Base-by-base conservation (phyloP, 2,888 invertebrate species). In the Drosophila ochracea region DNA sequence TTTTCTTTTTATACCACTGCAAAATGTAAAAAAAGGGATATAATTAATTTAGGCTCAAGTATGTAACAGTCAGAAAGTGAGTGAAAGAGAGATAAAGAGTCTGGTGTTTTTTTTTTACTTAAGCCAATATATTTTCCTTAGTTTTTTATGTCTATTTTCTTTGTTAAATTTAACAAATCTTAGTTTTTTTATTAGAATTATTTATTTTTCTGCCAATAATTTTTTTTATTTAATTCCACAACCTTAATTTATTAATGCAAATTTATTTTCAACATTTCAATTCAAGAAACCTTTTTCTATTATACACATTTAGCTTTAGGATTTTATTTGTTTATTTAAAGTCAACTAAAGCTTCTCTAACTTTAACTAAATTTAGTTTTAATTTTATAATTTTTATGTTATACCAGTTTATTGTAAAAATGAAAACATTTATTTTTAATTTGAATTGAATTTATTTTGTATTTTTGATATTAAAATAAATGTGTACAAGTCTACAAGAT, bases 1-100 rank as follows among this genome's bases (percentile, higher is more conserved):
- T 68, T 68, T 68, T 49, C 25, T 53, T 57, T 37, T 25, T 37
- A n/a, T 49, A 67, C 63, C 13, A 13, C 58, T 63, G 25, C 25
- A 2, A 47, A 47, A 16, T 47, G 2, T 16, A 47, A 16, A 9
- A 25, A 21, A 47, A 16, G 16, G 47, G 47, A 16, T 25, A 16
- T 16, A 2, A 16, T 16, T 47, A 9, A 25, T 25, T 25, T 9
- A 2, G 25, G 16, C 25, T 16, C 16, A 16, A 25, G 25, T 25
- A 47, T 25, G 25, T 47, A 16, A 47, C 47, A 25, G 9, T 47
- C 47, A 4, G 16, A 47, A 47, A 16, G 9, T 25, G 16, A 25
- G 4, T 16, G 9, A 21, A 10, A 21, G 2, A n/a, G 41, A 21
- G n/a, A 13, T 21, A 43, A 21, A 13, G 21, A 6, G 21, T 39